Conservation (phyloP, 2,888 invertebrate species). For the Cheilosia scutellata region DNA sequence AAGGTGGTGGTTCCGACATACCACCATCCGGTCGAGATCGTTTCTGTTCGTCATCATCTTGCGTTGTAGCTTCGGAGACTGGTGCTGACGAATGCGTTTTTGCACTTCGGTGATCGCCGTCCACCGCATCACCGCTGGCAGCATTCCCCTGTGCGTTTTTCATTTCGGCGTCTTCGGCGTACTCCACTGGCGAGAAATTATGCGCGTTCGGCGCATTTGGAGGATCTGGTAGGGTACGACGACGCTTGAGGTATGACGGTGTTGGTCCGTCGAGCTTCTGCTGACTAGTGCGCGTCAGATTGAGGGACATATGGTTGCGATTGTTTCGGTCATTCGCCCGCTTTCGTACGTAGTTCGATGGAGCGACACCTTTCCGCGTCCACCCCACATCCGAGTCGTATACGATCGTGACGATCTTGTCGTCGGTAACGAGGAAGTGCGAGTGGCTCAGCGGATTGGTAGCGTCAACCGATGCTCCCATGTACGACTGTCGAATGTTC, state of each 20-base stretch:
- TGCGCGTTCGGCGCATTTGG: slow-evolving; percentile 83
- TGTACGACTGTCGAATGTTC: slow-evolving; percentile 83
- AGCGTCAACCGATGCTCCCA: slow-evolving; percentile 82
- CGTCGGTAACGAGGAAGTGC: slow-evolving; percentile 84
- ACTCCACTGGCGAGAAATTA: slow-evolving; percentile 82
- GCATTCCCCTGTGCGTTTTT: slow-evolving; percentile 67
- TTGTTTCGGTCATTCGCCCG: slow-evolving; percentile 78
- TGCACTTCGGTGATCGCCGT: slow-evolving; percentile 65
- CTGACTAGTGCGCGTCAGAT: slow-evolving; percentile 81
- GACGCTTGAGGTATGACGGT: slow-evolving; percentile 81
- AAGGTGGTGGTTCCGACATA: slow-evolving; percentile 44
- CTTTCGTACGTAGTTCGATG: slow-evolving; percentile 81
- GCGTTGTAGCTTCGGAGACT: slow-evolving; percentile 63
- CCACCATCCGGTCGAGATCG: slow-evolving; percentile 79
- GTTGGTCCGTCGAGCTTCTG: slow-evolving; percentile 82
- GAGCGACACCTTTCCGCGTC: slow-evolving; percentile 83
- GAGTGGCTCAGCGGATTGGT: slow-evolving; percentile 83
- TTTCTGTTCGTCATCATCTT: slow-evolving; percentile 63
- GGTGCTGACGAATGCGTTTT: slow-evolving; percentile 77
- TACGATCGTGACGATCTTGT: slow-evolving; percentile 84
- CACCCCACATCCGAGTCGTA: slow-evolving; percentile 85
- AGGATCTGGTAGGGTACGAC: slow-evolving; percentile 82
- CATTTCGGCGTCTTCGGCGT: slow-evolving; percentile 76
- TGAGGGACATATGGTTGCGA: slow-evolving; percentile 82
- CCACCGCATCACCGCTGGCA: slow-evolving; percentile 7